A percentile compares a stretch with the other conserved stretches of the same genome.
These are phyloP conservation scores for Rhimphoctona megacephalus DNA, from an alignment of 2,888 invertebrate species.

Conservation along the genomic window DNA sequence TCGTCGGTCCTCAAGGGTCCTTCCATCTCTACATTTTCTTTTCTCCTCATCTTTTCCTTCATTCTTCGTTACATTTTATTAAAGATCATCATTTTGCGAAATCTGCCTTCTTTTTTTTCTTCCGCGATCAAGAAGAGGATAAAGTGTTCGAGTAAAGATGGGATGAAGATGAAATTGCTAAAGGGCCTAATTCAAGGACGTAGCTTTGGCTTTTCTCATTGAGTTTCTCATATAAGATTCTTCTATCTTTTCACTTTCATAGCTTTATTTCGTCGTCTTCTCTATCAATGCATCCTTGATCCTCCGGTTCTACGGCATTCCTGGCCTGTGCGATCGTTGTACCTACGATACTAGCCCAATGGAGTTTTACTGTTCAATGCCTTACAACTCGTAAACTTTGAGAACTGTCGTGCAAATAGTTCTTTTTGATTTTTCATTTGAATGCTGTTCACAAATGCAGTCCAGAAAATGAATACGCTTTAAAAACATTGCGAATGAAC, in stretches of 20 bases:
- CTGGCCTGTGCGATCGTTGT: background rate
- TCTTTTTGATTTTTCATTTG: background rate
- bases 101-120: conserved; percentile 5
- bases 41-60: background rate
- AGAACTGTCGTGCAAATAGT: background rate
- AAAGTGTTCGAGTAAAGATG: conserved; percentile 16
- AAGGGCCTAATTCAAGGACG: conserved; percentile 26
- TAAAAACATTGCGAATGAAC: background rate
- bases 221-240: background rate
- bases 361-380: conserved; percentile 11
- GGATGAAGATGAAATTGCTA: conserved; percentile 18
- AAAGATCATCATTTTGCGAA: conserved; percentile 16
- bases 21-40: background rate
- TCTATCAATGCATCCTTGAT: conserved; percentile 16
- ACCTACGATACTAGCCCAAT: conserved; percentile 1
- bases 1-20: conserved; percentile 24
- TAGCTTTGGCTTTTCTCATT: conserved; percentile 1
- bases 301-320: background rate
- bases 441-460: background rate
- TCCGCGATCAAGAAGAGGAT: conserved; percentile 11
- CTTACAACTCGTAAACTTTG: background rate
- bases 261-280: conserved; percentile 17
- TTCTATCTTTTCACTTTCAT: conserved; percentile 21
- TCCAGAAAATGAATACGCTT: background rate
- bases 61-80: conserved; percentile 3